A percentile compares a stretch with the other conserved stretches of the same genome.
These are phyloP conservation scores for Spheniscus mendiculus DNA, from an alignment of 2,113 vertebrate genomes.

Conservation along the genomic window DNA sequence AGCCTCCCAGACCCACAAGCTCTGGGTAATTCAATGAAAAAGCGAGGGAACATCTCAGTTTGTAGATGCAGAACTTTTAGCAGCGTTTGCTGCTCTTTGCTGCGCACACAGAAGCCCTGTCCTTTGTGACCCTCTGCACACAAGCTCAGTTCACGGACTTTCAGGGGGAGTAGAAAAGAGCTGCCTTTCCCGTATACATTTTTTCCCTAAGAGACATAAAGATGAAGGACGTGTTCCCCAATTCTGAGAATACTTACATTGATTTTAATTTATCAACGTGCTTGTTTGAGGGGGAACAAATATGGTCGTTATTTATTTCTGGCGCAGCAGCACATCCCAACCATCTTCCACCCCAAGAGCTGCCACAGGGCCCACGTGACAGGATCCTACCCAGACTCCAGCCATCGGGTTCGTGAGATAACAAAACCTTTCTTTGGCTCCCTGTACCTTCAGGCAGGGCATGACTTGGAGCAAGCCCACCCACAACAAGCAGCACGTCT, in stretches of 20 bases:
- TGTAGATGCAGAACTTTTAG: not conserved
- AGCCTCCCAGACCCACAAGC: not conserved
- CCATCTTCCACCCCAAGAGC: not conserved
- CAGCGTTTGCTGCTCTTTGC: not conserved
- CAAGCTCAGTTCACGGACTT: not conserved
- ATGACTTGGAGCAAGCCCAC: slow-evolving; percentile 25
- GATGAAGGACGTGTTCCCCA: fast-evolving
- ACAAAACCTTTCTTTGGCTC: slow-evolving; percentile 9
- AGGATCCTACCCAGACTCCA: slow-evolving; percentile 29
- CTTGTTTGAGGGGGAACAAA: not conserved
- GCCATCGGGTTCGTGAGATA: not conserved
- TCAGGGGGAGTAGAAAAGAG: not conserved
- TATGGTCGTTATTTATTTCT: not conserved
- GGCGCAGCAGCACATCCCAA: not conserved
- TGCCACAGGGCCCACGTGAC: not conserved
- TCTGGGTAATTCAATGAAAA: not conserved
- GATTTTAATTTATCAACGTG: not conserved
- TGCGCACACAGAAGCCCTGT: not conserved
- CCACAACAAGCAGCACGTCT: not conserved
- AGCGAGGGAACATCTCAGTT: not conserved
- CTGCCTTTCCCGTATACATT: not conserved
- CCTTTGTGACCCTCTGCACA: not conserved
- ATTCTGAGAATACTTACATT: not conserved
- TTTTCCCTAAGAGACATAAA: not conserved
- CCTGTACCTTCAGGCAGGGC: slow-evolving; percentile 10